A percentile compares a stretch with the other conserved stretches of the same genome.
phyloP scores from a whole-genome alignment of 2,113 vertebrate species.

The Heptranchias perlo region DNA sequence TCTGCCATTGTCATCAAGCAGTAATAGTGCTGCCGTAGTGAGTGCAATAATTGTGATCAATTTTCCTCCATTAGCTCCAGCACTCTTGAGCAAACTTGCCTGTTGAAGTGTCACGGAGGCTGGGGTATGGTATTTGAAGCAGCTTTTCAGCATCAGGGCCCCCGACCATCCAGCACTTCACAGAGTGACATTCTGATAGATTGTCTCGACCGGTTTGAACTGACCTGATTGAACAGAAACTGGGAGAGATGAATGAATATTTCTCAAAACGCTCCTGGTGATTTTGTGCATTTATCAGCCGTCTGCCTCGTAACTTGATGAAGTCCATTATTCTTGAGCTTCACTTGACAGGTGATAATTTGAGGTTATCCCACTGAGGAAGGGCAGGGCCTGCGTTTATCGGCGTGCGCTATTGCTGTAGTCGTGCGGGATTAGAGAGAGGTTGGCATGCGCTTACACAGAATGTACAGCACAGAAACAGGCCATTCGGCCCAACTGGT shows the following conservation, averaged over 20 bases:
- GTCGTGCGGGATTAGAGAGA: background rate
- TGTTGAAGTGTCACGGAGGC: background rate
- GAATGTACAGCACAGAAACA: too few species aligned
- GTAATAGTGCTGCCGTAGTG: too few species aligned
- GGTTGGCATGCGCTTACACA: too few species aligned
- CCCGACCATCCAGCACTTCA: background rate
- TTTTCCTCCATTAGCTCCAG: background rate
- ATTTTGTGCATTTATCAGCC: slow-evolving; percentile 26
- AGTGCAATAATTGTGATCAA: background rate
- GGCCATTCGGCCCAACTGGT: too few species aligned
- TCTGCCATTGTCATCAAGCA: background rate
- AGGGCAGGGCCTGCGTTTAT: background rate
- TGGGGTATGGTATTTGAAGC: background rate
- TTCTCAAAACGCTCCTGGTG: background rate
- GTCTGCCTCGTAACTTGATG: background rate
- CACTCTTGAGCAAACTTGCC: background rate
- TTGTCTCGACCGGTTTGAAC: background rate
- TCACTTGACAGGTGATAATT: slow-evolving; percentile 16
- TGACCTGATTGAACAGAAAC: slow-evolving; percentile 27
- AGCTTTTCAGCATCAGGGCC: background rate
- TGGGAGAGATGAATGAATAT: slow-evolving; percentile 19
- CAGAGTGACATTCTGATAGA: slow-evolving; percentile 13
- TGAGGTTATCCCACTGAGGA: background rate
- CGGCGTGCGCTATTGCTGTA: background rate
- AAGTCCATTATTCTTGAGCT: slow-evolving; percentile 22